Base-by-base conservation (phyloP, 2,888 invertebrate species). In the Aporophyla lueneburgensis region DNA sequence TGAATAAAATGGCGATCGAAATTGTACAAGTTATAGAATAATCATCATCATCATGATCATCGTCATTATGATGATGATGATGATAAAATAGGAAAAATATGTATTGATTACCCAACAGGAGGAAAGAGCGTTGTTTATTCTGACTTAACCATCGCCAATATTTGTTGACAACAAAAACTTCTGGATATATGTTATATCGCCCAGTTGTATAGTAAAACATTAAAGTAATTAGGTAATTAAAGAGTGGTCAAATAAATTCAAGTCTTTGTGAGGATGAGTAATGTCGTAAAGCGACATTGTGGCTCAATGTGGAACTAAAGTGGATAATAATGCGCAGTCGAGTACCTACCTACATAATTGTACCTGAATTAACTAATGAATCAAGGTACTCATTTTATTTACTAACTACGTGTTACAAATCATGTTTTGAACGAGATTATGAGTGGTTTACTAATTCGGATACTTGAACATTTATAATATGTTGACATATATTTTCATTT, bases 331-430 rank as follows among this genome's bases (percentile, higher is more conserved):
- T 78, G 58, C 59, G 74, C 70, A 40, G 58, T 63, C 62, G 51
- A 78, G 61, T 76, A 66, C 10, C 46, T 62, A 54, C 40, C 16
- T 21, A 78, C 49, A 56, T 77, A 72, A 79, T 78, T 75, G 68
- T 63, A 80, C 63, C 70, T 78, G 74, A 78, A 79, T 81, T 85
- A 81, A 76, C 72, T 76, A 83, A 81, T 78, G 73, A 76, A 74
- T 27, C 33, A 43, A 62, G 58, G 59, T 76, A 70, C 49, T 76
- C 27, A 83, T 73, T 70, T 59, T 59, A 71, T 80, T 68, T 65
- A 33, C 24, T 46, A 63, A 72, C 24, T 68, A 53, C 12, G 9
- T 71, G 27, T 66, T 66, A 12, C 27, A 51, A 27, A 51, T 33
- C 33, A 75, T 75, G 19, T 70, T 67, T 63, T 16, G 19, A 21